Percentiles rank a stretch among this genome's conserved stretches.
phyloP scores from a whole-genome alignment of 64 coral and sea anemone species.

The Stichodactyla helianthus region DNA sequence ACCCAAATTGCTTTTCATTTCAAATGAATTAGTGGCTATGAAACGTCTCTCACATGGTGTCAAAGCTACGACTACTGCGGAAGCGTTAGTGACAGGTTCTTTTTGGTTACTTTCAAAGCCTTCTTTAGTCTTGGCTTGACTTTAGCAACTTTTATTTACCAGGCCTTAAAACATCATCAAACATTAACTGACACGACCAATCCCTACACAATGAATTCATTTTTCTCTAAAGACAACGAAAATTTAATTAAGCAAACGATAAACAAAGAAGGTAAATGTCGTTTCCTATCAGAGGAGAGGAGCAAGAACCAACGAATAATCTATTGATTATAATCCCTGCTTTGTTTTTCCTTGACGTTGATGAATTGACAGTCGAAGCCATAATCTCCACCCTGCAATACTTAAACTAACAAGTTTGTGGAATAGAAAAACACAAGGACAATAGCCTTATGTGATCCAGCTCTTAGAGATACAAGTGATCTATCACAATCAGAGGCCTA shows the following conservation, averaged over 20 bases:
- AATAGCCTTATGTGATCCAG: conserved; percentile 1
- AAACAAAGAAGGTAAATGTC: conserved; percentile 4
- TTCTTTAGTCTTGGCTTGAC: not conserved
- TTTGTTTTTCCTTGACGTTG: conserved; percentile 13
- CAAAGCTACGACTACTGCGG: not conserved
- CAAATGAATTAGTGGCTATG: not conserved
- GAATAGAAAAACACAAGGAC: conserved; percentile 13
- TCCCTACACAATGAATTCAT: conserved; percentile 9
- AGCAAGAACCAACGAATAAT: conserved; percentile 4
- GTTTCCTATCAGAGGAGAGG: not conserved
- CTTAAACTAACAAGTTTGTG: conserved; percentile 20
- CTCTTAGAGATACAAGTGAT: conserved; percentile 10
- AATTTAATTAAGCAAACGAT: not conserved
- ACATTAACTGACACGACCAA: not conserved
- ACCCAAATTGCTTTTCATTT: conserved; percentile 22
- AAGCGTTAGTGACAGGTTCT: not conserved
- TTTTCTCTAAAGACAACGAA: not conserved
- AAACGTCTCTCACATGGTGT: not conserved
- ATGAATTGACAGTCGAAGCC: conserved; percentile 3
- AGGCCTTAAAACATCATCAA: conserved; percentile 10
- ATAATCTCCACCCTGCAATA: conserved; percentile 1
- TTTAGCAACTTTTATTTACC: conserved; percentile 10
- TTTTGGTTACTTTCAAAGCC: conserved; percentile 11
- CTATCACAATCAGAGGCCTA: not conserved
- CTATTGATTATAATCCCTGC: conserved; percentile 1